Evolutionary conservation across 2,888 invertebrate genomes (phyloP), one percentile per base, ranked within the genome.

Genomic region (Branchipolynoe longqiensis): DNA sequence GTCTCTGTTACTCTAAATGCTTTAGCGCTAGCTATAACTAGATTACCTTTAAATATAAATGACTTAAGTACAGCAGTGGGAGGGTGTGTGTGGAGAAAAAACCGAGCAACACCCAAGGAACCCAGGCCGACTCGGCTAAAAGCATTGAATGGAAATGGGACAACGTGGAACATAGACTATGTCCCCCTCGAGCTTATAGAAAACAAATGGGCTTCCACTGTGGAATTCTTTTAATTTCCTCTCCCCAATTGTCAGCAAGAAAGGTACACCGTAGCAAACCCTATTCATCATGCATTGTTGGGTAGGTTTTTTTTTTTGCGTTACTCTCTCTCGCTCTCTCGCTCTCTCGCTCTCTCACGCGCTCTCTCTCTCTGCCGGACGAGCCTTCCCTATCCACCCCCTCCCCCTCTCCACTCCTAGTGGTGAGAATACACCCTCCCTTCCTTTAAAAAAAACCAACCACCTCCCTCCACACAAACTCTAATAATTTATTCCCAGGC

Each of bases 1-100:
- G 78, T 48, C 78, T 78, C 78, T 78, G 78, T 78, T 78, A 78
- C 78, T 78, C 28, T 78, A 78, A 78, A 78, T 78, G 78, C 28
- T 78, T 78, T 78, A 78, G 78, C 78, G 31, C 28, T 78, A 48
- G 54, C n/a, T 78, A 33, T 78, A 78, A 78, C 78, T 48, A 48
- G 78, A 78, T 78, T 78, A 78, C 48, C 78, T 48, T 78, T 78
- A 78, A 78, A 78, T 78, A 78, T 78, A 78, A 78, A 78, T 78
- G 78, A 78, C 78, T 78, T 41, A 31, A 78, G 48, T 22, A 78
- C 28, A 41, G 25, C n/a, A n/a, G n/a, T n/a, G n/a, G n/a, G n/a
- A n/a, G n/a, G n/a, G n/a, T n/a, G n/a, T n/a, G n/a, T n/a, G n/a
- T n/a, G n/a, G n/a, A n/a, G n/a, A n/a, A n/a, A n/a, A n/a, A n/a